Percentiles rank a stretch among this genome's conserved stretches.
These are phyloP conservation scores for Drosophila neotestacea DNA, from an alignment of 2,888 invertebrate genomes.

Conservation along the genomic window DNA sequence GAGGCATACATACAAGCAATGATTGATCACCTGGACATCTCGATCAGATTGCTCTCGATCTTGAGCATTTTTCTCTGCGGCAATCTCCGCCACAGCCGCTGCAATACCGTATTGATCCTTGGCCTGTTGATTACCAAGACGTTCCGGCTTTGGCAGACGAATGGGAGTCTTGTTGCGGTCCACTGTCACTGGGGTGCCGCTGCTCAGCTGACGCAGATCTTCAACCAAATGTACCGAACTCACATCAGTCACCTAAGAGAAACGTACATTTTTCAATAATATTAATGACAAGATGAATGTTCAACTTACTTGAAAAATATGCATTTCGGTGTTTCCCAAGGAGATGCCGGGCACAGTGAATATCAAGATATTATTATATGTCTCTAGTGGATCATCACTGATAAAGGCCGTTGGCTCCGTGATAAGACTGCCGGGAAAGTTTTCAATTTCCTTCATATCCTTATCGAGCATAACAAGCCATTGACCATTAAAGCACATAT, in stretches of 20 bases:
- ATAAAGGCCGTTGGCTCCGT: conserved; percentile 98
- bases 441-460: conserved; percentile 98
- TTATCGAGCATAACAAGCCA: conserved; percentile 97
- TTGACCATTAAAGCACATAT: conserved; percentile 93
- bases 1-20: conserved; percentile 89
- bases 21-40: conserved; percentile 97
- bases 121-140: conserved; percentile 56
- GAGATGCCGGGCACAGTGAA: conserved; percentile 94
- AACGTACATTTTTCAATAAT: not conserved
- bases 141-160: conserved; percentile 64
- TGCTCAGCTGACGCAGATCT: conserved; percentile 90
- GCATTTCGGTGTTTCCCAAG: conserved; percentile 94
- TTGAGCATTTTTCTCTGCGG: conserved; percentile 92
- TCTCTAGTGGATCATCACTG: conserved; percentile 96
- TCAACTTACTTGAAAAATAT: conserved; percentile 92
- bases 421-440: conserved; percentile 96
- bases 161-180: conserved; percentile 84
- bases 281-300: not conserved
- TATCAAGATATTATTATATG: conserved; percentile 98
- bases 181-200: conserved; percentile 87
- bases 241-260: conserved; percentile 89
- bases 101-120: conserved; percentile 83
- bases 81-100: conserved; percentile 83
- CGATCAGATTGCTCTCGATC: conserved; percentile 97
- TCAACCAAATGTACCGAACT: conserved; percentile 93